Evolutionary conservation across 30 jellyfish, hydroid and myxozoan species (phyloP).

Genomic region (Hydractinia echinata): DNA sequence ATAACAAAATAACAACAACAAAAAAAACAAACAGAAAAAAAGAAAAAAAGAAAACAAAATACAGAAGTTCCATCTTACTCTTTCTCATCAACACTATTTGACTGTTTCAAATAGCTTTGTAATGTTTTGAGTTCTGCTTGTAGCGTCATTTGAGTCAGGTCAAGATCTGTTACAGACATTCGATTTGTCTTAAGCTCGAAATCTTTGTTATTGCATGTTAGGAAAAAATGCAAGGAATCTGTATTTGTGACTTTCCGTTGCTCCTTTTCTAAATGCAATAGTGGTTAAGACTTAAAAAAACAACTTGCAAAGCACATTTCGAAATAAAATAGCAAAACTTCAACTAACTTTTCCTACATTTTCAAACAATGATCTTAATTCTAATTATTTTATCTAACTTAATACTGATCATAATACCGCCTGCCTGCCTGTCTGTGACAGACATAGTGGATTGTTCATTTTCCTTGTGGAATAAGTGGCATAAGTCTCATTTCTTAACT

Average conservation of each 20-base stretch:
- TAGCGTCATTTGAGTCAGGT: conserved; percentile 12
- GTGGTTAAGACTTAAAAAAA: not conserved
- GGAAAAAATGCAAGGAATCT: conserved; percentile 1
- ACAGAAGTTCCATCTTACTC: not conserved
- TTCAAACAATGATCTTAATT: no score
- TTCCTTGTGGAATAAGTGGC: no score
- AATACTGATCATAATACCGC: no score
- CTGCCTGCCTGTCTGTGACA: no score
- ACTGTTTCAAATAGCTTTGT: conserved; percentile 15
- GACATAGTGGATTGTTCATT: no score
- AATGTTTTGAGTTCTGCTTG: not conserved
- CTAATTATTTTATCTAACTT: no score
- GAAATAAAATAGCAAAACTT: no score
- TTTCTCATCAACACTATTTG: conserved; percentile 3
- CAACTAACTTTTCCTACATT: no score
- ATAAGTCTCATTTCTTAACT: no score
- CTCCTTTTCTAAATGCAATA: not conserved
- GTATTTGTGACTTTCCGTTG: not conserved
- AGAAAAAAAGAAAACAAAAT: no score
- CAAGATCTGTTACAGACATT: conserved; percentile 27
- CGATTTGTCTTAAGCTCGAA: conserved; percentile 6
- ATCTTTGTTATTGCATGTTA: not conserved
- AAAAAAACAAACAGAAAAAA: not conserved
- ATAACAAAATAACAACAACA: no score
- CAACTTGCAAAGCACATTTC: not conserved